Conservation (phyloP, 2,888 invertebrate species). For the Ophion obscuratus region DNA sequence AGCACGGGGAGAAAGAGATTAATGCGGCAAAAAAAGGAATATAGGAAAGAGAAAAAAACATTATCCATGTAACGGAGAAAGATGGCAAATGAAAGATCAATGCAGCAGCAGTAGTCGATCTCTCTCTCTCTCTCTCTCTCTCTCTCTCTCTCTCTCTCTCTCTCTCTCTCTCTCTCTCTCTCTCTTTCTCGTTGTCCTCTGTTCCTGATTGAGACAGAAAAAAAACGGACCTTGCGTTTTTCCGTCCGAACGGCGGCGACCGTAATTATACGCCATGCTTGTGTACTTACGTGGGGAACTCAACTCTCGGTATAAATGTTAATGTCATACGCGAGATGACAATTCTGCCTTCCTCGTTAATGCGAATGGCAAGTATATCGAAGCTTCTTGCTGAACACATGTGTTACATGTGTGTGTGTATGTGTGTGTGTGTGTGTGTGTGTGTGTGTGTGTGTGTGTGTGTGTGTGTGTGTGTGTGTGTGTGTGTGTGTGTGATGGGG, state of each 20-base stretch:
- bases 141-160: no score
- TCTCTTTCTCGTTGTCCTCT: conserved; percentile 17
- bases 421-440: no score
- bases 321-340: conserved; percentile 42
- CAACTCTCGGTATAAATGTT: conserved; percentile 33
- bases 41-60: conserved; percentile 17
- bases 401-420: neutral
- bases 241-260: conserved; percentile 36
- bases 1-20: neutral
- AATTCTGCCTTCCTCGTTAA: conserved; percentile 36
- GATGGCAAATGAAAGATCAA: conserved; percentile 39
- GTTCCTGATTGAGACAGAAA: conserved; percentile 53
- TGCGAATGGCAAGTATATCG: conserved; percentile 34
- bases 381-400: conserved; percentile 23
- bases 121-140: neutral
- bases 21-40: neutral
- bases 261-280: conserved; percentile 31
- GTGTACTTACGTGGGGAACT: conserved; percentile 1
- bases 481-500: no score
- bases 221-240: conserved; percentile 25
- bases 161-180: neutral
- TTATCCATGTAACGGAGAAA: neutral
- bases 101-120: conserved; percentile 23
- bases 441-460: no score
- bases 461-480: neutral